Evolutionary conservation across 2,888 invertebrate species (phyloP).

Genomic region (Cepaea hortensis): DNA sequence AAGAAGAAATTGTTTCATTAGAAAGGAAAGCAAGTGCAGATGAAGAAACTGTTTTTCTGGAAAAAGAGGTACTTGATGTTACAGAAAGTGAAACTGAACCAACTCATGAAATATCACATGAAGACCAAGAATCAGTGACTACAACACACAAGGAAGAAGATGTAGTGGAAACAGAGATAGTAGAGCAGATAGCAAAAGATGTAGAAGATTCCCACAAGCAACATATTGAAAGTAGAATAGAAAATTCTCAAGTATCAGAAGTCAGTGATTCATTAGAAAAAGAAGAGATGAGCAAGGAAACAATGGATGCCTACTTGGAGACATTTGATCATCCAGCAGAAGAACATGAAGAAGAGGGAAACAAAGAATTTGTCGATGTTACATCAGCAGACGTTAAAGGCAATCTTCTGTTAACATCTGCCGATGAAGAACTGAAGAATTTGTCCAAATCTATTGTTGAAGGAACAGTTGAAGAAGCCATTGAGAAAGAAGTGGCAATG

Average conservation of each 20-base stretch:
- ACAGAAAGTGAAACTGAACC: background rate
- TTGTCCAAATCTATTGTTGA: slow-evolving; percentile 8
- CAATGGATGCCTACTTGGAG: background rate
- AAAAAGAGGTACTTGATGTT: background rate
- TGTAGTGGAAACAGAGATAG: background rate
- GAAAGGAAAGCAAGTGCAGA: background rate
- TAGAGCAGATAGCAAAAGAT: background rate
- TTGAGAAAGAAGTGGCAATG: background rate
- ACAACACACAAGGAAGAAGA: background rate
- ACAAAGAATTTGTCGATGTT: background rate
- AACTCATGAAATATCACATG: background rate
- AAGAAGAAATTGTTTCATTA: background rate
- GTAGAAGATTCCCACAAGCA: background rate
- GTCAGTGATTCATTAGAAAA: background rate
- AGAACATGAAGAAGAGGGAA: background rate
- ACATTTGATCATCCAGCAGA: background rate
- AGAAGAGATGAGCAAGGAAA: background rate
- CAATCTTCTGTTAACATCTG: background rate
- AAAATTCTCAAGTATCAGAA: background rate
- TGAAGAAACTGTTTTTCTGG: background rate
- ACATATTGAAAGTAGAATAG: background rate
- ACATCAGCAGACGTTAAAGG: background rate
- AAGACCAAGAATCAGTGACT: background rate
- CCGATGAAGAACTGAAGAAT: background rate
- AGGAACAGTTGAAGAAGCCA: slow-evolving; percentile 10